Conservation (phyloP, 2,113 vertebrate genomes). For the Neodon shergylaensis region DNA sequence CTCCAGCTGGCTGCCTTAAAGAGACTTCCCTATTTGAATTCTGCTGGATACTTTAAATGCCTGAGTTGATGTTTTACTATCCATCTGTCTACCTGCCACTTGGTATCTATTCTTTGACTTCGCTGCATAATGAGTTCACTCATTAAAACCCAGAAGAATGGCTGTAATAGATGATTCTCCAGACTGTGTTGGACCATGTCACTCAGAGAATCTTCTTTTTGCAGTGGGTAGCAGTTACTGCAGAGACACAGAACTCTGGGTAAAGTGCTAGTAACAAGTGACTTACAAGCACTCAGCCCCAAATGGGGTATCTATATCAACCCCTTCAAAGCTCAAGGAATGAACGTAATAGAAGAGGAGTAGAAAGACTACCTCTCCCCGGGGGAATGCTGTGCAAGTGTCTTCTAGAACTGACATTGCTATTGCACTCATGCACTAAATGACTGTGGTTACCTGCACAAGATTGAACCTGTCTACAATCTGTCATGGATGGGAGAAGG, state of each 20-base stretch:
- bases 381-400: background rate
- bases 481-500: background rate
- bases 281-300: background rate
- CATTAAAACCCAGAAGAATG: background rate
- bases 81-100: background rate
- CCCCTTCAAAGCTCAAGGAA: background rate
- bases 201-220: background rate
- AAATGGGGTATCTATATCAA: background rate
- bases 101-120: background rate
- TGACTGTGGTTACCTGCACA: background rate
- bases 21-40: background rate
- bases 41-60: background rate
- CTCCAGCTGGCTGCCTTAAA: background rate
- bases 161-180: background rate
- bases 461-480: background rate
- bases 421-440: background rate
- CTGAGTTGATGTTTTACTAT: background rate
- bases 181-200: background rate
- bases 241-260: background rate
- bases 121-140: background rate
- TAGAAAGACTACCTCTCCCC: background rate
- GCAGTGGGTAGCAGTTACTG: too few relatives aligned
- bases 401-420: background rate
- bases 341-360: background rate
- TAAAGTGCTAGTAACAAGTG: background rate